These are phyloP conservation scores for Grammomys dolichurus DNA, from an alignment of 2,113 vertebrate genomes.

Conservation along the genomic window DNA sequence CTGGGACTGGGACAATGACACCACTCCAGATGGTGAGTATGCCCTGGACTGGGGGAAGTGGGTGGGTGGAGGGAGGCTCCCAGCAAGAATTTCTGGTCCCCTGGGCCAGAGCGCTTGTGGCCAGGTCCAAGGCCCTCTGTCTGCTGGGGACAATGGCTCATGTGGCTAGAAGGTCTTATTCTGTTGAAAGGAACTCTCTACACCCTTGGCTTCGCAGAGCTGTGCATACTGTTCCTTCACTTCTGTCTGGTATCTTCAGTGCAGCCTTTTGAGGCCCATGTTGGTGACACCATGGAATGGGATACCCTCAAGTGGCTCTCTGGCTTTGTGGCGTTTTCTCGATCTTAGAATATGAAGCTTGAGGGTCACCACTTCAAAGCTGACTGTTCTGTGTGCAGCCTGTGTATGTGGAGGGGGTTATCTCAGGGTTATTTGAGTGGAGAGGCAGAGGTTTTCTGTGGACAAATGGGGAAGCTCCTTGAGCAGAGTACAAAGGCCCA, in stretches of 20 bases:
- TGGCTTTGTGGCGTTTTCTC: background rate
- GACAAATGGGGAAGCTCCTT: accelerated
- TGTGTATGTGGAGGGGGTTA: no score
- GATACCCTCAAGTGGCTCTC: background rate
- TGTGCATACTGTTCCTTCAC: accelerated
- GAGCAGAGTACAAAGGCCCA: background rate
- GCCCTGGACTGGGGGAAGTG: accelerated
- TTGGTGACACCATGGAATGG: accelerated
- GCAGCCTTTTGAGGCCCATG: accelerated
- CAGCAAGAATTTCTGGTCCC: background rate
- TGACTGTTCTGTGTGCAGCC: accelerated
- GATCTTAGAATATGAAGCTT: background rate
- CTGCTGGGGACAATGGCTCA: no score
- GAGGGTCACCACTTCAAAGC: background rate
- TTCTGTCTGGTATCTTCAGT: accelerated
- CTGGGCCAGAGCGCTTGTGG: accelerated
- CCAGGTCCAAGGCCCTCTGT: background rate
- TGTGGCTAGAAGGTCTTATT: accelerated
- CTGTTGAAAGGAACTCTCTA: background rate
- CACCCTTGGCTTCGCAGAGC: accelerated
- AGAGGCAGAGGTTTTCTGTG: background rate
- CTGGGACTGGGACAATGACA: slow-evolving; percentile 96
- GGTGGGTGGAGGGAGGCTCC: background rate
- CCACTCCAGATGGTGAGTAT: slow-evolving; percentile 91
- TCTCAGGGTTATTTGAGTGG: background rate